Evolutionary conservation across 2,797 vertebrate genomes (phyloP).

Genomic region (Apodemus agrarius): DNA sequence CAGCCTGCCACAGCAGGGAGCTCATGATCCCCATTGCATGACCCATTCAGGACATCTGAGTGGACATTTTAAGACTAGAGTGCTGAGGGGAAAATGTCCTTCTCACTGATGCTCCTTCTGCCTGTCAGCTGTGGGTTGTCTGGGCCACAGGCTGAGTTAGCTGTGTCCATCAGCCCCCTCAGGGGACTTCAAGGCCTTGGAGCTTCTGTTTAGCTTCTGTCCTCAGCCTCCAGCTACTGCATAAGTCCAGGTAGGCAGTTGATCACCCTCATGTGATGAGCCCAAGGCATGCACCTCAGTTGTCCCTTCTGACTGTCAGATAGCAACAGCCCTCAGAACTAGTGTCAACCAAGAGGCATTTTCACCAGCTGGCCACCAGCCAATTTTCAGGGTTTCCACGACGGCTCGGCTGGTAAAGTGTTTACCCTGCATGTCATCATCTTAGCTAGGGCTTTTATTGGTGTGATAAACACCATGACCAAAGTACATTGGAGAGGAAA

Average conservation of each 20-base stretch:
- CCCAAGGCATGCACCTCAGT: fast-evolving
- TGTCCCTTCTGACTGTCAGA: background rate
- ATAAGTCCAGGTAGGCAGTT: background rate
- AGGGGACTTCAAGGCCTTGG: background rate
- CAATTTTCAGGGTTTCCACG: background rate
- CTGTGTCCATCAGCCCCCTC: background rate
- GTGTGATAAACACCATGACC: background rate
- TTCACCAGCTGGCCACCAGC: background rate
- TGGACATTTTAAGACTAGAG: background rate
- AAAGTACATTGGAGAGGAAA: background rate
- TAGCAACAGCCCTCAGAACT: background rate
- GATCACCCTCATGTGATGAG: background rate
- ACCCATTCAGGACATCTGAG: background rate
- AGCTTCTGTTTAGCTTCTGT: background rate
- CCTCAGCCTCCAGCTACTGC: background rate
- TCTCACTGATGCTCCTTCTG: background rate
- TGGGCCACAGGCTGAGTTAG: background rate
- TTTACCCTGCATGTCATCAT: background rate
- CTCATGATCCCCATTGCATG: background rate
- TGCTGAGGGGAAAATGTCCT: background rate
- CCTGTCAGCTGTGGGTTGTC: background rate
- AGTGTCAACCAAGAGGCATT: background rate
- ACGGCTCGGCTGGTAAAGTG: background rate
- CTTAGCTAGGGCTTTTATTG: background rate
- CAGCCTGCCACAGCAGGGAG: background rate